Evolutionary conservation across 92 coral and sea anemone species (phyloP).

Genomic region (Palythoa caribaeorum): DNA sequence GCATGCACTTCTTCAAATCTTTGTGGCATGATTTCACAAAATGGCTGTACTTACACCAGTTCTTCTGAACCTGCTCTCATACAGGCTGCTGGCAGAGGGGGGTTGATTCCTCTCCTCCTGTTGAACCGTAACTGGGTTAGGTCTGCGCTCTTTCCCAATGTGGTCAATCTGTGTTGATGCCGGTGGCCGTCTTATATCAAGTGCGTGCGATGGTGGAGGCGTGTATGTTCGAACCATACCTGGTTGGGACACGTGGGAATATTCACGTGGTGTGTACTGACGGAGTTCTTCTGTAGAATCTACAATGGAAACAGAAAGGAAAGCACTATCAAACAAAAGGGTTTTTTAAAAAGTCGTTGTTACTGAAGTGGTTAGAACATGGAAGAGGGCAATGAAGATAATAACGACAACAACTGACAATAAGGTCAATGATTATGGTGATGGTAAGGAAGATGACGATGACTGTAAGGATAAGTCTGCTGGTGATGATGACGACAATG

Average conservation of each 20-base stretch:
- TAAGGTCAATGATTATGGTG: background rate
- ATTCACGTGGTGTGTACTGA: slow-evolving; percentile 24
- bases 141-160: slow-evolving; percentile 39
- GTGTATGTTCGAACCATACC: slow-evolving; percentile 54
- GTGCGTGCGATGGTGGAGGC: slow-evolving; percentile 46
- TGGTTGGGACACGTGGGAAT: slow-evolving; percentile 39
- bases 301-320: background rate
- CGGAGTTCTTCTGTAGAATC: slow-evolving; percentile 45
- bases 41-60: slow-evolving; percentile 39
- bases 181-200: slow-evolving; percentile 64
- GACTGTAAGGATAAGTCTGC: too few relatives aligned
- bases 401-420: too few relatives aligned
- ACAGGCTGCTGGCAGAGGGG: slow-evolving; percentile 84
- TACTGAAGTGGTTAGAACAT: background rate
- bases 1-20: too few relatives aligned
- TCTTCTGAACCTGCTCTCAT: slow-evolving; percentile 80
- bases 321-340: background rate
- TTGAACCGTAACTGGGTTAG: slow-evolving; percentile 81
- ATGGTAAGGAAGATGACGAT: too few relatives aligned
- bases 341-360: background rate
- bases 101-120: slow-evolving; percentile 83
- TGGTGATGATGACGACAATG: too few relatives aligned
- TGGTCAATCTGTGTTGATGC: slow-evolving; percentile 64
- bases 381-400: too few relatives aligned
- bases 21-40: background rate